phyloP scores from a whole-genome alignment of 2,888 invertebrate genomes.

The Dascillus cervinus region DNA sequence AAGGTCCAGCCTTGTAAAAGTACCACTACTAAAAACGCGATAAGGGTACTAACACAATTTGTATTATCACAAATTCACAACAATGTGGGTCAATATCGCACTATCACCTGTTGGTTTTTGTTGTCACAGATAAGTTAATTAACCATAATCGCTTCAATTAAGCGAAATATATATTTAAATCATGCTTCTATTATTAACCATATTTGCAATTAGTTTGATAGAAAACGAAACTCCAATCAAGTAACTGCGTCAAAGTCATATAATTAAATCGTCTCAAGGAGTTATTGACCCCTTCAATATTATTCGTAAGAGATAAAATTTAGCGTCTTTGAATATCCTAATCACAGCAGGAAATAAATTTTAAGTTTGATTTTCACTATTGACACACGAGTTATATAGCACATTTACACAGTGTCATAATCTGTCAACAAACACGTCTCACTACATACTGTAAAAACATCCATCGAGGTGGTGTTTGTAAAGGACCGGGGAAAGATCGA shows the following conservation, averaged over 20 bases:
- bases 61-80: slow-evolving; percentile 2
- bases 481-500: slow-evolving; percentile 22
- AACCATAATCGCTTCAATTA: too few species aligned
- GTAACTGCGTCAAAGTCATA: too few species aligned
- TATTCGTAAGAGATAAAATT: too few species aligned
- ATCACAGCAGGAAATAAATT: too few species aligned
- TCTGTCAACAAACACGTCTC: slow-evolving; percentile 17
- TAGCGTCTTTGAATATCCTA: too few species aligned
- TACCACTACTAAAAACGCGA: slow-evolving; percentile 5
- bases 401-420: slow-evolving; percentile 12
- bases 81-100: slow-evolving; percentile 26
- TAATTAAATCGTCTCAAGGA: too few species aligned
- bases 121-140: background rate
- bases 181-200: too few species aligned
- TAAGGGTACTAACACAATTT: slow-evolving; percentile 7
- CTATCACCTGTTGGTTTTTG: slow-evolving; percentile 21
- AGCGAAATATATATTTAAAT: too few species aligned
- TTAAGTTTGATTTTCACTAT: too few species aligned
- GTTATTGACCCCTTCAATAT: too few species aligned
- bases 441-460: slow-evolving; percentile 21
- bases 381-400: background rate
- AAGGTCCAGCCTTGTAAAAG: slow-evolving; percentile 8
- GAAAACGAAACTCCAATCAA: too few species aligned
- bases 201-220: too few species aligned
- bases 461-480: slow-evolving; percentile 23